Evolutionary conservation across 2,888 invertebrate genomes (phyloP), one percentile per base, ranked within the genome.

Genomic region (Drosophila koepferae): DNA sequence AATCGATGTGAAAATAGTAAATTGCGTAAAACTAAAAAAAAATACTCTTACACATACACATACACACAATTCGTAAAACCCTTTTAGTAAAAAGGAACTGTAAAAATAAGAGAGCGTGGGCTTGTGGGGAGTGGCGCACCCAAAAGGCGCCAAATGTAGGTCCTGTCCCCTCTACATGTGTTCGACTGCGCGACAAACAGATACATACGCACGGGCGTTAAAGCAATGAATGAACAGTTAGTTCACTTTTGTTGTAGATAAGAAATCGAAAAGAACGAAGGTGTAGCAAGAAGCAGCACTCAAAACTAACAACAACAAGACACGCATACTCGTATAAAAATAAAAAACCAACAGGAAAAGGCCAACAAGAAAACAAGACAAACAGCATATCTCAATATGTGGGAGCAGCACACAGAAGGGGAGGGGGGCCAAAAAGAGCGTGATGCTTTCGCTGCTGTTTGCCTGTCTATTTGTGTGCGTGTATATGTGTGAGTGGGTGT

Each of bases 311-410:
- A 80, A 75, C 68, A 77, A 55, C 65, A 60, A 49, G 60, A 18
- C 59, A 79, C 63, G 61, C 65, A 80, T 16, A 51, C 49, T 34
- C n/a, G 34, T 71, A 75, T 66, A 81, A 71, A 78, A 79, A 80
- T 60, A 72, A 64, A 71, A 55, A 49, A 68, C 60, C 58, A 74
- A 76, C 74, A 88, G 81, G 75, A 86, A 80, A 77, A 88, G 68
- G 71, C 79, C 74, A 74, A 72, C 23, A 75, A 77, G 63, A 69
- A 60, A 77, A 80, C 71, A 68, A 63, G 65, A 84, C 79, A 71
- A 80, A 83, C 80, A 77, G 83, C 77, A 80, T 64, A 82, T 79
- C 80, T 60, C 23, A 68, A 76, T 70, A 64, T 71, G 78, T 80
- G 78, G 78, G 68, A 71, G 72, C 64, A 53, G 53, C 34, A 34